phyloP scores from a whole-genome alignment of 2,797 vertebrate species.

The Botia kubotai region DNA sequence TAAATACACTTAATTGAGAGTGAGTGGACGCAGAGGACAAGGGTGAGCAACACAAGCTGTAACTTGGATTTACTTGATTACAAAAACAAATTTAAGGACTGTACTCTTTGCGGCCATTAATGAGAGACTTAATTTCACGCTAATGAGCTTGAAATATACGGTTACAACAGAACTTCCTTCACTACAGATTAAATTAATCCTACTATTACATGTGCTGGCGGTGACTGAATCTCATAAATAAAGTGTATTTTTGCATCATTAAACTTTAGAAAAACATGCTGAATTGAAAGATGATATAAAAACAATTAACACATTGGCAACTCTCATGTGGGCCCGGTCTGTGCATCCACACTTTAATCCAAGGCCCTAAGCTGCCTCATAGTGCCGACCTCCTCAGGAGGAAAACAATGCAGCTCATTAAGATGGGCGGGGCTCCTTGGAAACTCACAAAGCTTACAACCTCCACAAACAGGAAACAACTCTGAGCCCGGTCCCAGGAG shows the following conservation, averaged over 20 bases:
- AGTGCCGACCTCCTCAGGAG: conserved; percentile 42
- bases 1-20: conserved; percentile 59
- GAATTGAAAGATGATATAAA: conserved; percentile 16
- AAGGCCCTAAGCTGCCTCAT: conserved; percentile 32
- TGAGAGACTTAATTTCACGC: conserved; percentile 39
- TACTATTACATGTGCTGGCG: neutral
- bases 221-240: neutral
- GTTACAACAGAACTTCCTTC: conserved; percentile 18
- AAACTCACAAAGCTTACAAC: conserved; percentile 55
- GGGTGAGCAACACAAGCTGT: conserved; percentile 47
- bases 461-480: conserved; percentile 57
- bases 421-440: conserved; percentile 55
- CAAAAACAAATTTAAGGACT: conserved; percentile 36
- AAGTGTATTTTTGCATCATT: neutral
- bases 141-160: conserved; percentile 33
- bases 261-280: neutral
- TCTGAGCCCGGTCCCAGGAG: conserved; percentile 51
- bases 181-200: conserved; percentile 12
- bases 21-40: conserved; percentile 56
- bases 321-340: conserved; percentile 28
- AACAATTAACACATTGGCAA: conserved; percentile 26
- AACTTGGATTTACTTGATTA: conserved; percentile 40
- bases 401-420: conserved; percentile 60
- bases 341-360: conserved; percentile 2
- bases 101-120: conserved; percentile 2